phyloP scores from a whole-genome alignment of 2,797 vertebrate species.

The Betta splendens region DNA sequence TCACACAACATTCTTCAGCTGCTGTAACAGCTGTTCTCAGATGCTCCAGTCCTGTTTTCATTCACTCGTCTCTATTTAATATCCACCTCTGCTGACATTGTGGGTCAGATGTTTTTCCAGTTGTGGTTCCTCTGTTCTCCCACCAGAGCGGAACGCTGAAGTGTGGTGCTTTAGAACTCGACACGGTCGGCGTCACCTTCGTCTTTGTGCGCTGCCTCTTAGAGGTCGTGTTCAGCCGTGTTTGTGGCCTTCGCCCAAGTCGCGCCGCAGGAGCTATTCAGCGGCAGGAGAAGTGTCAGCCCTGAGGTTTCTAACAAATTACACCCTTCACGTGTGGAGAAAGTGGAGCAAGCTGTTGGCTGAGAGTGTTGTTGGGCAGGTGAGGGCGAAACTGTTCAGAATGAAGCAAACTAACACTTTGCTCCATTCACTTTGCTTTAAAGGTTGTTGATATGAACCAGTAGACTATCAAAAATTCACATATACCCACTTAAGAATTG shows the following conservation, averaged over 20 bases:
- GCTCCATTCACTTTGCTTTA: too few species aligned
- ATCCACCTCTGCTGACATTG: conserved; percentile 16
- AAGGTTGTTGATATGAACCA: too few species aligned
- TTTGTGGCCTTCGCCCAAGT: conserved; percentile 51
- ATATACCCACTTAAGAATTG: too few species aligned
- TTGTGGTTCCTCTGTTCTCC: conserved; percentile 9
- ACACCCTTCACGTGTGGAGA: conserved; percentile 57
- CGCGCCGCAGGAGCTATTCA: conserved; percentile 37
- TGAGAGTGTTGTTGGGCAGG: conserved; percentile 31
- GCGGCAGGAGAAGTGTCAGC: conserved; percentile 59
- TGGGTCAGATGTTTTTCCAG: conserved; percentile 43
- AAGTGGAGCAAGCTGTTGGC: conserved; percentile 45
- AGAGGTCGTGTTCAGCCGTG: conserved; percentile 34
- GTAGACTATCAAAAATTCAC: too few species aligned
- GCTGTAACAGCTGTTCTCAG: not conserved
- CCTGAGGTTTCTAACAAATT: conserved; percentile 67
- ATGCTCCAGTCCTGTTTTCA: conserved; percentile 8
- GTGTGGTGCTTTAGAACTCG: not conserved
- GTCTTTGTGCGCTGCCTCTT: conserved; percentile 6
- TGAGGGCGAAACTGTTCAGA: conserved; percentile 27
- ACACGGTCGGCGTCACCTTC: conserved; percentile 30
- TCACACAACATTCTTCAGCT: not conserved
- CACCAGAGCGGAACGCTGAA: not conserved
- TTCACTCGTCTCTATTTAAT: conserved; percentile 11
- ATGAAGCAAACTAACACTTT: conserved; percentile 64